Evolutionary conservation across 2,797 vertebrate genomes (phyloP).

Genomic region (Enteromius radiatus): DNA sequence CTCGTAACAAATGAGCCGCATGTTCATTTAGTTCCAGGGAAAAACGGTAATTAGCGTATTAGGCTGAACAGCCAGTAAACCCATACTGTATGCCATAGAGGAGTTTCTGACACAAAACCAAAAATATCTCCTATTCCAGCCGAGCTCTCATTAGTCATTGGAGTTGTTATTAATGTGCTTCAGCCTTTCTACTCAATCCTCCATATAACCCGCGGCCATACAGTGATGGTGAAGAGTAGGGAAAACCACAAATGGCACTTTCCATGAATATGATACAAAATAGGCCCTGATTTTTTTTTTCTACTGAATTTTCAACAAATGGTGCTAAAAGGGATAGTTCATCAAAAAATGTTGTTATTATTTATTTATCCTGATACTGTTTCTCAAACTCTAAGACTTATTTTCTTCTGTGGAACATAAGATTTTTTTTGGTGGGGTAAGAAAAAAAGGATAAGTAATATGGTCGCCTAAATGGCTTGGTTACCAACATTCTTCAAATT

Average conservation of each 20-base stretch:
- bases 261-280: neutral
- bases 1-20: constrained; percentile 23
- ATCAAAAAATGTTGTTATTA: neutral
- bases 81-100: neutral
- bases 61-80: constrained; percentile 8
- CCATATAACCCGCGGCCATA: constrained; percentile 1
- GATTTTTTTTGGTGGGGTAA: neutral
- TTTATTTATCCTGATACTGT: neutral
- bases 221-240: neutral
- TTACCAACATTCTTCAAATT: neutral
- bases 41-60: neutral
- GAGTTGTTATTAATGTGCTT: constrained; percentile 32
- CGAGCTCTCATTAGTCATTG: constrained; percentile 15
- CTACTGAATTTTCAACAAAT: neutral
- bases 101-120: constrained; percentile 26
- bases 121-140: constrained; percentile 28
- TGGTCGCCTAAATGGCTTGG: neutral
- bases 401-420: neutral
- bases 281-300: too few species aligned
- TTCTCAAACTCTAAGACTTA: neutral
- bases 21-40: constrained; percentile 14
- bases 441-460: too few species aligned
- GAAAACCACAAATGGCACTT: neutral
- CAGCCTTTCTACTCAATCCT: constrained; percentile 16
- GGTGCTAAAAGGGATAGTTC: neutral